Base-by-base conservation (phyloP, 2,113 vertebrate genomes). In the Amblyopsis rosae region DNA sequence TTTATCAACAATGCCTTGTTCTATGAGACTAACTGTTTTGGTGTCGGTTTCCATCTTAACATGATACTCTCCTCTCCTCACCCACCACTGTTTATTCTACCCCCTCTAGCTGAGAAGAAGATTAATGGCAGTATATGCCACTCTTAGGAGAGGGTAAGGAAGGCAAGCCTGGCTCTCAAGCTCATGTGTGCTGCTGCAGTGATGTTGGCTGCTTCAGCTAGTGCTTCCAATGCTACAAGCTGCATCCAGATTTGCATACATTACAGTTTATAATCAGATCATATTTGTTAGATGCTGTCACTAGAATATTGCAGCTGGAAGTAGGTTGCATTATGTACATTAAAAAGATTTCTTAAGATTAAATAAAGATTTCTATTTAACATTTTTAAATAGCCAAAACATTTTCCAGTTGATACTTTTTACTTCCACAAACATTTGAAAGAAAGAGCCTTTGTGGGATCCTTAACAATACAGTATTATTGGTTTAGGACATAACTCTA, bases 91-190 rank as follows among this genome's bases (percentile, higher is more conserved):
- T 88, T 87, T 80, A 73, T 89, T 90, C 79, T 74, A 57, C 86
- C 77, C 64, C 77, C 73, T 90, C 82, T 87, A 92, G 91, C 91
- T 84, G 85, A 91, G 75, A 82, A 87, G 89, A 89, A 90, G 90
- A 90, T 87, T 86, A 87, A 85, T 91, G 88, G 89, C 82, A 92
- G 89, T 93, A 88, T 90, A 84, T 89, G 80, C 69, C 85, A 86
- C 76, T 88, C 79, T 87, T 90, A 86, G 85, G 64, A 75, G 76
- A 88, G 91, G 91, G 91, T 92, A 93, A 92, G 92, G 80, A 90
- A 85, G 89, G 91, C 77, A 86, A 83, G 77, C 82, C 55, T 53
- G 76, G 82, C 80, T 77, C 75, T 80, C 72, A 76, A 67, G 87
- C 80, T 86, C 66, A 80, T 82, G 81, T 89, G 81, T 85, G 85